Evolutionary conservation across 1,140 invertebrate species (phyloP).

Genomic region (Antheraea mylitta): DNA sequence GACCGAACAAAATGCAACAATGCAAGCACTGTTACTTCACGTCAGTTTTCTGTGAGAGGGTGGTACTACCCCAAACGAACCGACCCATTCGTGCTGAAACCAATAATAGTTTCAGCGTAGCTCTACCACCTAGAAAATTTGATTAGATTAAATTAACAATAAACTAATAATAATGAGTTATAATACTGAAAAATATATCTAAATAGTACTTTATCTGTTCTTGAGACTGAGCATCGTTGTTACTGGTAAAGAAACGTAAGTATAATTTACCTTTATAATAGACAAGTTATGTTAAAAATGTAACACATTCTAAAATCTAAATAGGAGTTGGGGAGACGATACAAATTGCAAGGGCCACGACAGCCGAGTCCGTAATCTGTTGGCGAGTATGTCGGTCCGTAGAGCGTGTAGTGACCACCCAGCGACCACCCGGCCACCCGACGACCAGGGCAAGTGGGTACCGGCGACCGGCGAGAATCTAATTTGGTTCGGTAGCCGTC

Average conservation of each 20-base stretch:
- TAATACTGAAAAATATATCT: too few species aligned
- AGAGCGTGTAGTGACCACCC: slow-evolving; percentile 21
- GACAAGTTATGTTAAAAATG: not conserved
- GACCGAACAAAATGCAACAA: too few species aligned
- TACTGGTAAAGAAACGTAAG: not conserved
- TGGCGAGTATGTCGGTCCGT: slow-evolving; percentile 20
- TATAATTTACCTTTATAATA: not conserved
- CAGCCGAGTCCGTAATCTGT: slow-evolving; percentile 46
- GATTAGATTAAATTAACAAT: too few species aligned
- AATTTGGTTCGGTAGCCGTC: slow-evolving; percentile 67
- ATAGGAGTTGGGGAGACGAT: slow-evolving; percentile 26
- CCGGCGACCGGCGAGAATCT: slow-evolving; percentile 55
- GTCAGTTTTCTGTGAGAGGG: too few species aligned
- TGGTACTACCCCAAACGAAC: too few species aligned
- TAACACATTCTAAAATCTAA: slow-evolving; percentile 5
- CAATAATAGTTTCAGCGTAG: too few species aligned
- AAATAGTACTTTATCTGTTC: too few species aligned
- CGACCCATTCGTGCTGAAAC: too few species aligned
- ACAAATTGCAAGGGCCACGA: slow-evolving; percentile 42
- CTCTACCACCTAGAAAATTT: too few species aligned
- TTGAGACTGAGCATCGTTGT: too few species aligned
- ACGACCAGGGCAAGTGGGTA: slow-evolving; percentile 19
- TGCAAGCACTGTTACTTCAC: too few species aligned
- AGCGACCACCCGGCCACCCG: slow-evolving; percentile 16
- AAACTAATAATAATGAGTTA: too few species aligned